Evolutionary conservation across 1,140 invertebrate species (phyloP).

Genomic region (Drosophila repleta): DNA sequence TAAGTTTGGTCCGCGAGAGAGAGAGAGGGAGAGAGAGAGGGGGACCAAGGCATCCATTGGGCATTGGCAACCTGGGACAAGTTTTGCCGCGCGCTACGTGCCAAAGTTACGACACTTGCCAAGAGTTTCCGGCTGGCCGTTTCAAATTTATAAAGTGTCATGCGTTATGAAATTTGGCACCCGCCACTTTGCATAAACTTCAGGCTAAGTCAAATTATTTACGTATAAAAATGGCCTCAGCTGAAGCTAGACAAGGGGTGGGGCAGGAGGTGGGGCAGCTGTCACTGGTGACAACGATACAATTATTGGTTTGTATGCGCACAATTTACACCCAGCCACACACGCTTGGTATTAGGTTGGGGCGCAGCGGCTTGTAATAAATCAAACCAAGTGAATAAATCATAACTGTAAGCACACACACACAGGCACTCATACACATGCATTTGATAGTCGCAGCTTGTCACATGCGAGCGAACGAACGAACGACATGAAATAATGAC

Average conservation of each 20-base stretch:
- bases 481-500: conserved; percentile 76
- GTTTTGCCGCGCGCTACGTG: conserved; percentile 38
- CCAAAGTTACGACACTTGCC: conserved; percentile 40
- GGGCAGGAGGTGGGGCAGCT: background rate
- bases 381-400: conserved; percentile 82
- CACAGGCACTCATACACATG: conserved; percentile 7
- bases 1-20: conserved; percentile 57
- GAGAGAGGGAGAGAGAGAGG: background rate
- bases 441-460: conserved; percentile 42
- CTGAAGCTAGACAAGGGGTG: conserved; percentile 1
- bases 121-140: conserved; percentile 25
- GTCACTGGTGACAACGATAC: conserved; percentile 61
- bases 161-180: conserved; percentile 53
- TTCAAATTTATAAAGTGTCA: conserved; percentile 67
- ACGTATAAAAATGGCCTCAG: conserved; percentile 59
- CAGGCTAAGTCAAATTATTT: conserved; percentile 65
- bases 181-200: conserved; percentile 58
- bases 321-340: conserved; percentile 55
- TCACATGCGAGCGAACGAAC: conserved; percentile 50
- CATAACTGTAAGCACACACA: conserved; percentile 58
- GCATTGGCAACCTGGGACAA: conserved; percentile 24
- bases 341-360: background rate
- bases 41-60: background rate
- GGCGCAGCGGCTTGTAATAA: conserved; percentile 62
- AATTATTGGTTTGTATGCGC: conserved; percentile 76